These are phyloP conservation scores for Drosophila prostipennis DNA, from an alignment of 2,888 invertebrate genomes.

Conservation along the genomic window DNA sequence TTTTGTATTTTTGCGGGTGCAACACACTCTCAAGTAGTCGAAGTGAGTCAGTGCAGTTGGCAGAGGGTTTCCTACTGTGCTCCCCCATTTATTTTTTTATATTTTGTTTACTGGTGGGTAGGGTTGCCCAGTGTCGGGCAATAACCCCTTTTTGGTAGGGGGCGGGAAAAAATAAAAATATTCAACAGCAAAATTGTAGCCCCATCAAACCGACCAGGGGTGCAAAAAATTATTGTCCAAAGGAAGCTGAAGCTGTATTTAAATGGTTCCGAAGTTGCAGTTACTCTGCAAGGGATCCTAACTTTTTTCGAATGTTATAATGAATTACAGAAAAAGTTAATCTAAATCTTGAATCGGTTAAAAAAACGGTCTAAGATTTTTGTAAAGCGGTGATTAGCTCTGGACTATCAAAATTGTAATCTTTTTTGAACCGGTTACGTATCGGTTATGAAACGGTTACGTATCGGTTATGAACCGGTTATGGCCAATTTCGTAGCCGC, in stretches of 20 bases:
- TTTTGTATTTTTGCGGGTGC: conserved; percentile 62
- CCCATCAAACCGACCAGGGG: conserved; percentile 15
- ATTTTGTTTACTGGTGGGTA: conserved; percentile 31
- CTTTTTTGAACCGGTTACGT: neutral
- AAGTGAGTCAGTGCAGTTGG: conserved; percentile 57
- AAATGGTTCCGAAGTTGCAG: neutral
- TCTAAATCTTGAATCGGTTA: too few relatives aligned
- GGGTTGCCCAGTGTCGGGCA: conserved; percentile 64
- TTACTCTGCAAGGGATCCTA: neutral
- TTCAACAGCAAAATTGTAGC: conserved; percentile 18
- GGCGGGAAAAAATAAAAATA: conserved; percentile 9
- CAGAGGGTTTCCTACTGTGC: conserved; percentile 38
- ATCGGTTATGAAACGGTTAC: neutral
- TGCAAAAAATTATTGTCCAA: conserved; percentile 21
- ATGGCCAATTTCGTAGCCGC: neutral
- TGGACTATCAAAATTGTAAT: too few relatives aligned
- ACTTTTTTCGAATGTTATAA: too few relatives aligned
- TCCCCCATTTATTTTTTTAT: conserved; percentile 17
- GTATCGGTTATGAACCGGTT: neutral
- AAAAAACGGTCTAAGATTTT: too few relatives aligned
- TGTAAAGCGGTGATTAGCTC: too few relatives aligned
- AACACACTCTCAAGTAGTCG: conserved; percentile 72
- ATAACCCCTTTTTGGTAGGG: conserved; percentile 60
- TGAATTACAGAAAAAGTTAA: too few relatives aligned
- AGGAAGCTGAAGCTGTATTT: conserved; percentile 5